Evolutionary conservation across 92 coral and sea anemone species (phyloP), one percentile per base, ranked within the genome.

Genomic region (Heliopora coerulea): DNA sequence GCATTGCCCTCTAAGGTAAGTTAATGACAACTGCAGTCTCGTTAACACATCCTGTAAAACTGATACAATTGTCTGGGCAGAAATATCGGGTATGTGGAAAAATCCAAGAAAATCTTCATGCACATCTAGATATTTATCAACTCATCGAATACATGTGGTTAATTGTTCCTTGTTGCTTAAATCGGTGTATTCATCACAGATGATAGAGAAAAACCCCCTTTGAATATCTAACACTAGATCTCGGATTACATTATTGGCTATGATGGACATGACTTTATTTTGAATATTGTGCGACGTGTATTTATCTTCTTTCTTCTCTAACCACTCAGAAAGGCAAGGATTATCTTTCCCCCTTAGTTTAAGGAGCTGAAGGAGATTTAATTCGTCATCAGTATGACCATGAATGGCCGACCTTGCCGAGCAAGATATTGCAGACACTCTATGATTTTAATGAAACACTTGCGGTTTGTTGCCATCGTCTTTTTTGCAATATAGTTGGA

Each of bases 141-240:
- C 59, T 83, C 87, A 83, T 41, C 83, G 74, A 26, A 87, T 72
- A 75, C 84, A 75, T 33, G 74, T 62, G 11, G 90, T 65, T 50
- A 86, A 78, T 65, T 86, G 89, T 57, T 87, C 87, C 35, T 79
- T 80, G 78, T 87, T 87, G 33, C 65, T 60, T 64, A 80, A 60
- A 64, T 83, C 83, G 23, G 87, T 87, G 59, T 75, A 87, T 80
- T 87, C 87, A 59, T 87, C 87, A 44, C 78, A 60, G 59, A 87
- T 87, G 46, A 87, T 35, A 31, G 91, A 77, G 65, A 82, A 82
- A 78, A 77, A 78, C 25, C 81, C 76, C n/a, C n/a, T n/a, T n/a
- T n/a, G n/a, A n/a, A n/a, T n/a, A n/a, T n/a, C n/a, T n/a, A n/a
- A n/a, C n/a, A n/a, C n/a, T n/a, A n/a, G n/a, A n/a, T n/a, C n/a